Conservation (phyloP, 2,797 vertebrate species). For the Enteromius fasciolatus region DNA sequence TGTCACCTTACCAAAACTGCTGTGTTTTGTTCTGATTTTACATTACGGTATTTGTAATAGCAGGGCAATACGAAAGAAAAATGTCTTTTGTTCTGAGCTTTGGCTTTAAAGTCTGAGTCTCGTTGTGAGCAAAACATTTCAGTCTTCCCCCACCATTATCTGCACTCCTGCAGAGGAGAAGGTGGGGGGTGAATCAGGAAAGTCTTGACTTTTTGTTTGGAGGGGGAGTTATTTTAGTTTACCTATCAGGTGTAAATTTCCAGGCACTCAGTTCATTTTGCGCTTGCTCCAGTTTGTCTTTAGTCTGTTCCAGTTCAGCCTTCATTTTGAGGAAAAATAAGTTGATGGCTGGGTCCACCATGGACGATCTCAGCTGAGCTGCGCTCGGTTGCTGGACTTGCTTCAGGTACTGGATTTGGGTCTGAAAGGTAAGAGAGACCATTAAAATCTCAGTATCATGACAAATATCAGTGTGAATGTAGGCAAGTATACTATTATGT, state of each 20-base stretch:
- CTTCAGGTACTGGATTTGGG: conserved; percentile 99
- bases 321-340: conserved; percentile 99
- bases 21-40: conserved; percentile 69
- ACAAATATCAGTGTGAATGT: background rate
- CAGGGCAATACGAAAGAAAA: conserved; percentile 87
- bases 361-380: conserved; percentile 97
- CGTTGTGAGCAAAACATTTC: conserved; percentile 95
- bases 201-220: conserved; percentile 92
- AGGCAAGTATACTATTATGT: background rate
- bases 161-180: conserved; percentile 96
- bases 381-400: conserved; percentile 99
- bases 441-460: conserved; percentile 66
- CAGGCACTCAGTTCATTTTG: conserved; percentile 99
- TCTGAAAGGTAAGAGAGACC: conserved; percentile 79
- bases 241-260: conserved; percentile 99
- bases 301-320: conserved; percentile 99
- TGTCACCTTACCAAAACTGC: conserved; percentile 96
- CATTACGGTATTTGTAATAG: conserved; percentile 94
- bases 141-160: conserved; percentile 89
- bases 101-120: conserved; percentile 99
- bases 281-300: conserved; percentile 99
- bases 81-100: conserved; percentile 81
- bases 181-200: conserved; percentile 88
- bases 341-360: conserved; percentile 99
- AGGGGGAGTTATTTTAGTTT: conserved; percentile 89